phyloP scores from a whole-genome alignment of 2,888 invertebrate genomes.

The Folsomia candida region DNA sequence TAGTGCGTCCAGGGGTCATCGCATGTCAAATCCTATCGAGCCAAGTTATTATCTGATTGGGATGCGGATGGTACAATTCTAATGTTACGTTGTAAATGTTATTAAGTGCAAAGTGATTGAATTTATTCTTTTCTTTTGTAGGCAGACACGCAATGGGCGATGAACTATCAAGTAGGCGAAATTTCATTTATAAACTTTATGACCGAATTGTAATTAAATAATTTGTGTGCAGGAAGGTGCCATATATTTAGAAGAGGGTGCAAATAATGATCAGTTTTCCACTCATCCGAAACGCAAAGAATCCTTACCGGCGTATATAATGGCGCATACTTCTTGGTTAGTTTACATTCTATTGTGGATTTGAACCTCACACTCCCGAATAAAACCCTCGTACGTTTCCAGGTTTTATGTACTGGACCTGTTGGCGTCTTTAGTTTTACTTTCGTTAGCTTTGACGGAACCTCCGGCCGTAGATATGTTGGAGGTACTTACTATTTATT shows the following conservation, averaged over 20 bases:
- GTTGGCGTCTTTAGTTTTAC: constrained; percentile 69
- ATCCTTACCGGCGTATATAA: constrained; percentile 78
- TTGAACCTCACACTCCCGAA: too few species aligned
- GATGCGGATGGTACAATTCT: constrained; percentile 33
- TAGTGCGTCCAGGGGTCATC: constrained; percentile 26
- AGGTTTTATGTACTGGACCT: constrained; percentile 81
- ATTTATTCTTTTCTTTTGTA: too few species aligned
- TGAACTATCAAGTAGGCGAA: constrained; percentile 74
- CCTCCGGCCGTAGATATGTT: constrained; percentile 74
- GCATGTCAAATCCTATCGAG: constrained; percentile 55
- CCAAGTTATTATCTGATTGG: constrained; percentile 52
- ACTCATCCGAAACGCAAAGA: constrained; percentile 79
- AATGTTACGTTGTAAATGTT: too few species aligned
- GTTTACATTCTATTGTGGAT: too few species aligned
- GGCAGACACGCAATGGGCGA: constrained; percentile 68
- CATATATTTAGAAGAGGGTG: constrained; percentile 84
- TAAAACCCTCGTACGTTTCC: too few species aligned
- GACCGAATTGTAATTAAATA: not conserved
- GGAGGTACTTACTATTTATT: constrained; percentile 60
- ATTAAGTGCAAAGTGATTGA: too few species aligned
- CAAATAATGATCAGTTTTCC: constrained; percentile 86
- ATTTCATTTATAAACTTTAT: not conserved
- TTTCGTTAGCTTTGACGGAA: constrained; percentile 75
- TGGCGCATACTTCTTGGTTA: constrained; percentile 84
- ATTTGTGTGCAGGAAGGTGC: constrained; percentile 61